Evolutionary conservation across 2,888 invertebrate genomes (phyloP).

Genomic region (Callyntrura guangdongensis): DNA sequence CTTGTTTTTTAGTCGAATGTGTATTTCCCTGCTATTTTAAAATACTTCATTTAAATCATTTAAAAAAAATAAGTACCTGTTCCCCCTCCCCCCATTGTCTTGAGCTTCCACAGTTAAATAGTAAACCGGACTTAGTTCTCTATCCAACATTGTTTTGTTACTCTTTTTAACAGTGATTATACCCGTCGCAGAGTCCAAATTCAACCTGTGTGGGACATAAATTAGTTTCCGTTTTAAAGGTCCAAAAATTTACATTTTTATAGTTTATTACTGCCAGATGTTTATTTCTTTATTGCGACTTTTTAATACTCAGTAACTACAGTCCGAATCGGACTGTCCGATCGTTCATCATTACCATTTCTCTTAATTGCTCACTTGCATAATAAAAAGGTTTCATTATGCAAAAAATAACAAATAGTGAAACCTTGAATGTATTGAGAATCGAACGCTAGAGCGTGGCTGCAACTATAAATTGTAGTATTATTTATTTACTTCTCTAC

Average conservation of each 20-base stretch:
- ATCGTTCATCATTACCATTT: neutral
- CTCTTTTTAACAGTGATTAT: slow-evolving; percentile 90
- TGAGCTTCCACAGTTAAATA: slow-evolving; percentile 95
- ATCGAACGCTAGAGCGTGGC: neutral
- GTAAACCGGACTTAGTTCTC: slow-evolving; percentile 93
- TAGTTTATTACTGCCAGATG: slow-evolving; percentile 5
- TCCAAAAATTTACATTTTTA: too few species aligned
- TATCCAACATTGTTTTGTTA: slow-evolving; percentile 92
- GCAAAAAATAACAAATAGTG: too few species aligned
- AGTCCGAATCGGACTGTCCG: too few species aligned
- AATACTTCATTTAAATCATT: too few species aligned
- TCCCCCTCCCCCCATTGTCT: slow-evolving; percentile 94
- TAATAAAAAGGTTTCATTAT: too few species aligned
- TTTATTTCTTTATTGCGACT: neutral
- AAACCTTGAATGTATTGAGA: too few species aligned
- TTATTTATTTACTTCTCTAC: too few species aligned
- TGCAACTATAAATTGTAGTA: slow-evolving; percentile 17
- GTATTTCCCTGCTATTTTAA: too few species aligned
- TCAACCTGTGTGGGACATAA: slow-evolving; percentile 88
- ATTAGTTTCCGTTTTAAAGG: slow-evolving; percentile 6
- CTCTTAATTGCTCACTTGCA: slow-evolving; percentile 5
- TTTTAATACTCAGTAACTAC: neutral
- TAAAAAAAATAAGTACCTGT: too few species aligned
- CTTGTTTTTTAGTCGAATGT: too few species aligned
- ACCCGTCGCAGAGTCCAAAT: slow-evolving; percentile 93